These are phyloP conservation scores for Bombycilla garrulus DNA, from an alignment of 2,113 vertebrate genomes.

Conservation along the genomic window DNA sequence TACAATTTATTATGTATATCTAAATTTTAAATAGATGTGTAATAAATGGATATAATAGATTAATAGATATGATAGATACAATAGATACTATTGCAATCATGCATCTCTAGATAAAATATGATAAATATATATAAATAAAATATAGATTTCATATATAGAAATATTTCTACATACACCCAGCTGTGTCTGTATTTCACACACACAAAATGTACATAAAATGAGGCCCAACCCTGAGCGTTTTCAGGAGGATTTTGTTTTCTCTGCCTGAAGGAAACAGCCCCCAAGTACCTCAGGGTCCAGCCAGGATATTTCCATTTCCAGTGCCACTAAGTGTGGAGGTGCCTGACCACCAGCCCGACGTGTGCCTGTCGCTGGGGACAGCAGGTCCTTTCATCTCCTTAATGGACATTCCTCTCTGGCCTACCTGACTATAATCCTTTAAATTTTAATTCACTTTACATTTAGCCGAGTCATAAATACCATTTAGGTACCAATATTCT, in stretches of 20 bases:
- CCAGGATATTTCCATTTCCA: conserved; percentile 72
- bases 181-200: fast-evolving
- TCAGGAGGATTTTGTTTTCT: conserved; percentile 55
- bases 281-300: conserved; percentile 18
- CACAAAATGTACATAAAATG: background rate
- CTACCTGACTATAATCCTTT: conserved; percentile 98
- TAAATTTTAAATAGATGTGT: background rate
- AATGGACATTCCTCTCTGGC: conserved; percentile 91
- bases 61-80: background rate
- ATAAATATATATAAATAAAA: too few species aligned
- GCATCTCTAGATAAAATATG: background rate
- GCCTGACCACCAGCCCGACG: conserved; percentile 67
- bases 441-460: conserved; percentile 99
- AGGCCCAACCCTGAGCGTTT: background rate
- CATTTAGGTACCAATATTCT: conserved; percentile 93
- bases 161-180: fast-evolving
- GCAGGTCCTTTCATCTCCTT: conserved; percentile 88
- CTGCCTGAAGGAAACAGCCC: conserved; percentile 66
- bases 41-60: background rate
- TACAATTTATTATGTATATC: too few species aligned
- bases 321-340: conserved; percentile 74
- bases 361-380: conserved; percentile 78
- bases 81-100: background rate
- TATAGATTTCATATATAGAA: too few species aligned
- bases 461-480: conserved; percentile 98